Conservation (phyloP, 2,797 vertebrate species). For the Lutjanus campechanus region DNA sequence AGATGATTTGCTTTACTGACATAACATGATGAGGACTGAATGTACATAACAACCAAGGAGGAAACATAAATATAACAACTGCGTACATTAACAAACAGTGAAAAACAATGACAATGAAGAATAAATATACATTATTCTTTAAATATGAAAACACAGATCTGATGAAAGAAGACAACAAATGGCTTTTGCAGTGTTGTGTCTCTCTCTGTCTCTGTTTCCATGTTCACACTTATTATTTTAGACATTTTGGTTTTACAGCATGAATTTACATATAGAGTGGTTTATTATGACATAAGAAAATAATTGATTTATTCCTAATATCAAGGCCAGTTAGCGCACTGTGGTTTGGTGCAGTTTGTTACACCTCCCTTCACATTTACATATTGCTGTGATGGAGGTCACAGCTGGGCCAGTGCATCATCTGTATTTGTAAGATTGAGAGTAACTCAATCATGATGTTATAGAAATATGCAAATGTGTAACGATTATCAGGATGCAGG, state of each 20-base stretch:
- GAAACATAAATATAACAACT: background rate
- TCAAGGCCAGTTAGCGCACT: background rate
- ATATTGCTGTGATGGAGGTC: conserved; percentile 51
- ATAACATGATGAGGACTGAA: too few species aligned
- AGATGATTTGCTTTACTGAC: background rate
- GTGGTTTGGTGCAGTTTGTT: conserved; percentile 22
- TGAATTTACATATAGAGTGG: conserved; percentile 73
- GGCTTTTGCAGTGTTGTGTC: background rate
- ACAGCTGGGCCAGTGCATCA: conserved; percentile 27
- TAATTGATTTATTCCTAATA: conserved; percentile 24
- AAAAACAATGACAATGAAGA: conserved; percentile 5
- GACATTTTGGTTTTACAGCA: conserved; percentile 26
- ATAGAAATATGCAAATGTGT: conserved; percentile 15
- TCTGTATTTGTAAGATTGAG: conserved; percentile 22
- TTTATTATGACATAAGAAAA: conserved; percentile 45
- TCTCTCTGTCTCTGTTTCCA: background rate
- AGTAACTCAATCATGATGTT: conserved; percentile 32
- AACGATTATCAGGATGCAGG: background rate
- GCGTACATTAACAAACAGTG: background rate
- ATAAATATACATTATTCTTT: background rate
- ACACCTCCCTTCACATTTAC: conserved; percentile 28
- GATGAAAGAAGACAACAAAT: background rate
- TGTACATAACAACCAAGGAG: background rate
- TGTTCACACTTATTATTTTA: conserved; percentile 21
- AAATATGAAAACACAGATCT: conserved; percentile 11